Evolutionary conservation across 2,888 invertebrate species (phyloP).

Genomic region (Parapristionchus giblindavisi): DNA sequence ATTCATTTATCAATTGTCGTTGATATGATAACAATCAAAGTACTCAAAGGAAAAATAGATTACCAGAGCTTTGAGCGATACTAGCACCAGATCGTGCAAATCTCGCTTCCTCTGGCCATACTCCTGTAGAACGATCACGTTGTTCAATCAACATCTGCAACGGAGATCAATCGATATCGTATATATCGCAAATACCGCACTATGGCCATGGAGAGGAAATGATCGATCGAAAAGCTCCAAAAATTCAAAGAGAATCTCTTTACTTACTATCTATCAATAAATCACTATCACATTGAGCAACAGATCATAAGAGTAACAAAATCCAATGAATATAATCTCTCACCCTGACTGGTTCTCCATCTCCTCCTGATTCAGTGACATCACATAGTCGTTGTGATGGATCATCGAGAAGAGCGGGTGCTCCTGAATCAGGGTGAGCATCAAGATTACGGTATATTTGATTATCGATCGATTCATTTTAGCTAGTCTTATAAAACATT

Average conservation of each 20-base stretch:
- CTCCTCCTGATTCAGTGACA: conserved; percentile 26
- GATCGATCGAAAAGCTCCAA: no score
- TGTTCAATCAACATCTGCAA: conserved; percentile 71
- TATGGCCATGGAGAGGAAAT: no score
- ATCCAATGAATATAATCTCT: no score
- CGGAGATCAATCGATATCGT: not conserved
- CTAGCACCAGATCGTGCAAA: conserved; percentile 49
- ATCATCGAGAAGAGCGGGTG: conserved; percentile 31
- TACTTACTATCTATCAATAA: no score
- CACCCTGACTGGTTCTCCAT: conserved; percentile 33
- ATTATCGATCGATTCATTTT: not conserved
- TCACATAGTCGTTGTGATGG: conserved; percentile 20
- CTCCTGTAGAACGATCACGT: conserved; percentile 83
- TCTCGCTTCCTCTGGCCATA: conserved; percentile 89
- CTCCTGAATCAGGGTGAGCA: conserved; percentile 20
- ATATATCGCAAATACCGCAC: not conserved
- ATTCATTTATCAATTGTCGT: not conserved
- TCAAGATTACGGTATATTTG: no score
- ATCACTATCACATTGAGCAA: no score
- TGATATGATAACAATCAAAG: no score
- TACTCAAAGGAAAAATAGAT: no score
- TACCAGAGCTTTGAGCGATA: conserved; percentile 46
- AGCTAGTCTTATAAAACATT: no score
- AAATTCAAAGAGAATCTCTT: no score
- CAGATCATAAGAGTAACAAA: no score